Base-by-base conservation (phyloP, 2,888 invertebrate species). In the Uropetala carovei region DNA sequence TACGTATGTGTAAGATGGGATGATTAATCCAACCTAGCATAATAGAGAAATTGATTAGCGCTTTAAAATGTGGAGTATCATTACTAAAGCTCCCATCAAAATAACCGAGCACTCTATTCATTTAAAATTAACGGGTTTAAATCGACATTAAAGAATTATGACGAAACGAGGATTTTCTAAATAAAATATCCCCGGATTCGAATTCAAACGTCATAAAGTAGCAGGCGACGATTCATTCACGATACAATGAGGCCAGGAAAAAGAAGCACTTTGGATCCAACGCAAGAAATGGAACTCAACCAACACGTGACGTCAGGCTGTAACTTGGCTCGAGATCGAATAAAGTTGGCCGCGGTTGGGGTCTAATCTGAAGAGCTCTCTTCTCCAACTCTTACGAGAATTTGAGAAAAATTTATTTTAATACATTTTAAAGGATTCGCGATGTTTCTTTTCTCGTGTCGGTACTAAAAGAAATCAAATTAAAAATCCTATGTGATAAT, bases 171-270 rank as follows among this genome's bases (percentile, higher is more conserved):
- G 11, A 75, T 22, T 75, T 75, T 75, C 27, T 11, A 22, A 27
- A n/a, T 27, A 22, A 22, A 13, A 27, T 75, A n/a, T 75, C 75
- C 22, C 27, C n/a, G 22, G n/a, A 75, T 75, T 27, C 22, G 27
- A 75, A 27, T 27, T 13, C 22, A 27, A 75, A 75, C 27, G 75
- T 27, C 22, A 27, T 75, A 75, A 75, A 27, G n/a, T n/a, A 43
- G 5, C 43, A 43, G 43, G 43, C 43, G 43, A 75, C 22, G 75
- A 27, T 75, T 75, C 75, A 75, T 75, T 75, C 75, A 75, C 13
- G 75, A 75, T 75, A 75, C 75, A 75, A 75, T 75, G 75, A 8
- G 75, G 75, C n/a, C n/a, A 75, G n/a, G 27, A 75, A 22, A 75
- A 22, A 22, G 22, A 27, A 75, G 22, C 75, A 27, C 75, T 75